Base-by-base conservation (phyloP, 2,888 invertebrate genomes). In the Masnerella sp. region DNA sequence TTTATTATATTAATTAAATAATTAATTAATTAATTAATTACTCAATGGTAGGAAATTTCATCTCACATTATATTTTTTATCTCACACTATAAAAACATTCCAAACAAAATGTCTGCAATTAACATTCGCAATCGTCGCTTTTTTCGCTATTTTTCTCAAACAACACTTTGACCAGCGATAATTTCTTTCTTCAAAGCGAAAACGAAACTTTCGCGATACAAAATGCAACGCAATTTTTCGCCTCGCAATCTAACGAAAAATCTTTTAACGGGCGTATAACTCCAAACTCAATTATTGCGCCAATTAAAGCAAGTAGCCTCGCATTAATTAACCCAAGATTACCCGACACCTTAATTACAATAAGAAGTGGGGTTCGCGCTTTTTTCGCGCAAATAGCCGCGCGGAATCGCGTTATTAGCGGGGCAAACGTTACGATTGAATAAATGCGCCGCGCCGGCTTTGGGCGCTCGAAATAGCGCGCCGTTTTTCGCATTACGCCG, bases 401-500 rank as follows among this genome's bases (percentile, higher is more conserved):
- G 47, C 38, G 5, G 43, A 52, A 64, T 43, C 2, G 43, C 52
- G 15, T 32, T 64, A 52, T 64, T 52, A 64, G 34, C 52, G 18
- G 8, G 34, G 12, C 58, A 15, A 20, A 34, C 38, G 49, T 40
- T 36, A 51, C 52, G 20, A 64, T 64, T 54, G 64, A 64, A 64
- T 64, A 49, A 49, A 61, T 49, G 28, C 52, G 52, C 5, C 32
- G 36, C 47, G 61, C 59, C 62, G 17, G 61, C 8, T 12, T 9
- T 47, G 45, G 30, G 38, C 49, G 42, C 20, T 40, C 45, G 32
- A 62, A 70, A 70, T 56, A 40, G 58, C 54, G 30, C 12, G 32
- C 25, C 54, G 49, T 70, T 70, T 70, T 61, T 61, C 47, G 52
- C 54, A 54, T 69, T 69, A 59, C 45, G 15, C 68, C 52, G 17